Base-by-base conservation (phyloP, 2,888 invertebrate genomes). In the Limnephilus lunatus region DNA sequence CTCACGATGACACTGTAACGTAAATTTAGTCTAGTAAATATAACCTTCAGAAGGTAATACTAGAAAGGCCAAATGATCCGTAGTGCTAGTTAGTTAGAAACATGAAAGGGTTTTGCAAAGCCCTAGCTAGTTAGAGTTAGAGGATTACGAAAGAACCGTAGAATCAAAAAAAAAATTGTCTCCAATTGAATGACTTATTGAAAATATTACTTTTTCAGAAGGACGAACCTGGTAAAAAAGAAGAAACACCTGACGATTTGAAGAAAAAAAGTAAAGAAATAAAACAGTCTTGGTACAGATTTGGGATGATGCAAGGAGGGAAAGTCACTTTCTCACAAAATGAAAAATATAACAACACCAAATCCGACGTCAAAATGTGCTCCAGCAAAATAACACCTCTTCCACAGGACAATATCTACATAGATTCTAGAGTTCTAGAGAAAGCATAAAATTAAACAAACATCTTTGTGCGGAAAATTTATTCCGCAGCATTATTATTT, bases 361-460 rank as follows among this genome's bases (percentile, higher is more conserved):
- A 44, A 39, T 30, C 81, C 31, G 89, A 80, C 25, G 44, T 86
- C n/a, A 80, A 91, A 9, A 87, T 91, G 11, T 53, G 35, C 14
- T 89, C 91, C 30, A 90, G 91, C 32, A 92, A 91, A 81, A 88
- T 91, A 39, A 86, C 91, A 7, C 90, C 90, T 19, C 89, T 89
- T 48, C 90, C 87, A 3, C 68, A 39, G n/a, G 91, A 92, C 31
- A 88, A 68, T 68, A 68, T 68, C 68, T 68, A 68, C 25, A 25
- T 35, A 5, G 3, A 48, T 3, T 19, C 2, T 32, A 32, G n/a
- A n/a, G 39, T 2, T 44, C 12, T 44, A 44, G 44, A 11, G 1
- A 12, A 12, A 44, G 12, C 12, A 12, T 12, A 12, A 25, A 68
- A 68, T 68, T n/a, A 68, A 68, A 68, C 68, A 9, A 68, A 68